Percentiles rank a stretch among this genome's conserved stretches.
These are phyloP conservation scores for Yponomeuta malinellus DNA, from an alignment of 2,888 invertebrate genomes.

Conservation along the genomic window DNA sequence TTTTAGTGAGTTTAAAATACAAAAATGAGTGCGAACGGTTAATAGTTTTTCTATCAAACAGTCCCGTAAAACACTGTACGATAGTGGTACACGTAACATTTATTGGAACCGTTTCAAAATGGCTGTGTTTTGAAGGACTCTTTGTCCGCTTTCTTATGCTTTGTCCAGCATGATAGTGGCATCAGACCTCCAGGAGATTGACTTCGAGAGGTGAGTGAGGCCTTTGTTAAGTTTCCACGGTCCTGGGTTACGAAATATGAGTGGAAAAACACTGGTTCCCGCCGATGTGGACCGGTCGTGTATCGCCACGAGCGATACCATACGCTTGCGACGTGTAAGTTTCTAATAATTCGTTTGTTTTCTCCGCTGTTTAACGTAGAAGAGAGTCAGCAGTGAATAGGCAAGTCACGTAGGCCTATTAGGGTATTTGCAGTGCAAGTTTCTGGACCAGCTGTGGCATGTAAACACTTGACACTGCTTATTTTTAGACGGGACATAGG, in stretches of 20 bases:
- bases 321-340: constrained; percentile 68
- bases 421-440: constrained; percentile 2
- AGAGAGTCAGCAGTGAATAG: constrained; percentile 13
- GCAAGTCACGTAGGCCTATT: neutral
- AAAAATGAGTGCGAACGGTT: constrained; percentile 73
- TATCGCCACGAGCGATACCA: constrained; percentile 58
- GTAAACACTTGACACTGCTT: constrained; percentile 55
- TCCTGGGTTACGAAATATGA: constrained; percentile 34
- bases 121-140: constrained; percentile 83
- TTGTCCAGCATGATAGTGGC: constrained; percentile 82
- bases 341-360: constrained; percentile 57
- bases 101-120: constrained; percentile 78
- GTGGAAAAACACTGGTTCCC: constrained; percentile 68
- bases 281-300: constrained; percentile 50
- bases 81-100: constrained; percentile 69
- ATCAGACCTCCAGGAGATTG: constrained; percentile 77
- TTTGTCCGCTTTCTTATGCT: constrained; percentile 78
- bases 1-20: constrained; percentile 61
- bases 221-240: constrained; percentile 39
- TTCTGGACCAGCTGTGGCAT: constrained; percentile 33
- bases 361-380: constrained; percentile 19
- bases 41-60: constrained; percentile 42
- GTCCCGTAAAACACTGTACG: constrained; percentile 45
- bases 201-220: constrained; percentile 78
- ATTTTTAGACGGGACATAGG: constrained; percentile 36